Percentiles rank a stretch among this genome's conserved stretches.
phyloP scores from a whole-genome alignment of 2,113 vertebrate genomes.

The Ranitomeya imitator region DNA sequence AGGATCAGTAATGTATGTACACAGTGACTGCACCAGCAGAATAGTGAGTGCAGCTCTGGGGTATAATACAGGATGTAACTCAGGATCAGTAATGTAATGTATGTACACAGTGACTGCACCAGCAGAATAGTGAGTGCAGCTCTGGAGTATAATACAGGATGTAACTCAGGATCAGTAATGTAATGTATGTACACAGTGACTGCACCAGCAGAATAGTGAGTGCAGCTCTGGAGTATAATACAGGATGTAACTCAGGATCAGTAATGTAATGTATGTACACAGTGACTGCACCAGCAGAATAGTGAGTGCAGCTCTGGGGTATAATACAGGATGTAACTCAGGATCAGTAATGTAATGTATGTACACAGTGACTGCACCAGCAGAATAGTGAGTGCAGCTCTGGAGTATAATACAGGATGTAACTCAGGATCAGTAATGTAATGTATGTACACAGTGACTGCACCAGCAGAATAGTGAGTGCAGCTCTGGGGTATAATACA shows the following conservation, averaged over 20 bases:
- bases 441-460: not conserved
- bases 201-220: no score
- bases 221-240: not conserved
- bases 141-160: not conserved
- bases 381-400: no score
- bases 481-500: not conserved
- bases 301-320: not conserved
- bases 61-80: not conserved
- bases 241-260: not conserved
- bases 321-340: not conserved
- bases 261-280: no score
- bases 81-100: not conserved
- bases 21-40: not conserved
- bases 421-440: not conserved
- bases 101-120: not conserved
- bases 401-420: not conserved
- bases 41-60: no score
- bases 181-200: not conserved
- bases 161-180: not conserved
- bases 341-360: not conserved
- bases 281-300: no score
- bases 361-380: not conserved
- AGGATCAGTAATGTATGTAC: not conserved
- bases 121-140: no score
- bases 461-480: no score